These are phyloP conservation scores for Drosophila pseudotakahashii DNA, from an alignment of 2,888 invertebrate species.

Conservation along the genomic window DNA sequence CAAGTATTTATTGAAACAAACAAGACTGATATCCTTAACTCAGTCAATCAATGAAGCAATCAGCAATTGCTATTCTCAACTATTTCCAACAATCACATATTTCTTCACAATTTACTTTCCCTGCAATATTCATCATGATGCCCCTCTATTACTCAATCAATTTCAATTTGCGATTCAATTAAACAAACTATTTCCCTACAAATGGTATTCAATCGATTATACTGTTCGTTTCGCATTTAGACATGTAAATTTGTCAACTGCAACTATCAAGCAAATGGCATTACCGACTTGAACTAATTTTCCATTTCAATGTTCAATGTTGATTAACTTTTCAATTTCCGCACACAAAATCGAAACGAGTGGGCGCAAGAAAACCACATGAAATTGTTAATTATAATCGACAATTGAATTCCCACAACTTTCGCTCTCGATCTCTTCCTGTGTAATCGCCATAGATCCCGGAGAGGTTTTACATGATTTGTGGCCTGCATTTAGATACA, in stretches of 20 bases:
- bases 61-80: neutral
- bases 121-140: conserved; percentile 8
- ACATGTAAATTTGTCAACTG: conserved; percentile 7
- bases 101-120: conserved; percentile 3
- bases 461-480: conserved; percentile 14
- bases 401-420: conserved; percentile 58
- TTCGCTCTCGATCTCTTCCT: neutral
- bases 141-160: conserved; percentile 26
- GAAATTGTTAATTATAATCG: conserved; percentile 74
- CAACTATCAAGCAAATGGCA: conserved; percentile 19
- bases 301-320: conserved; percentile 16
- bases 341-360: conserved; percentile 6
- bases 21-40: neutral
- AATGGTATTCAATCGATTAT: conserved; percentile 13
- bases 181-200: conserved; percentile 20
- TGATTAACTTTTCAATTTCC: conserved; percentile 34
- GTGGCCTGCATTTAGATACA: conserved; percentile 18
- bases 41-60: conserved; percentile 1
- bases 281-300: conserved; percentile 28
- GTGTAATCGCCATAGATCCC: conserved; percentile 8
- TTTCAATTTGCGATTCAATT: conserved; percentile 28
- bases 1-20: neutral
- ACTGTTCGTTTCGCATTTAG: conserved; percentile 1
- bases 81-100: conserved; percentile 1
- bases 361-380: conserved; percentile 49